These are phyloP conservation scores for Pleuronectes platessa DNA, from an alignment of 2,113 vertebrate species.

Conservation along the genomic window DNA sequence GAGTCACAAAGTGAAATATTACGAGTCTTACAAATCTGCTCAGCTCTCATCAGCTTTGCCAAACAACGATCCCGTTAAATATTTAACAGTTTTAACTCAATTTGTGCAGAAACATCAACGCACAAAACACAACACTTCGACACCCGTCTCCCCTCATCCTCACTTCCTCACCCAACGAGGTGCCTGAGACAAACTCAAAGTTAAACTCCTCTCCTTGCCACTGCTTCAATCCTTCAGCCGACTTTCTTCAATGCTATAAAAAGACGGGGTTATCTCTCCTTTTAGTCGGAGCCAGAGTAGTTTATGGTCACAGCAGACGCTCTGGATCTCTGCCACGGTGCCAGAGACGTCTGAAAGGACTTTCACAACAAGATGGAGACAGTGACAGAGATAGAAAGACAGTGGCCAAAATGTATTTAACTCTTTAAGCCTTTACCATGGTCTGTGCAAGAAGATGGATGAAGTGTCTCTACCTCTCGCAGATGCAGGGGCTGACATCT, in stretches of 20 bases:
- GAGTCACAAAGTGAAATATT: slow-evolving; percentile 57
- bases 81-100: slow-evolving; percentile 3
- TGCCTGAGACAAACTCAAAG: slow-evolving; percentile 26
- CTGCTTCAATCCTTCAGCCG: slow-evolving; percentile 28
- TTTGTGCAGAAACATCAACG: slow-evolving; percentile 2
- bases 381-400: slow-evolving; percentile 22
- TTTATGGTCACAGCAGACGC: slow-evolving; percentile 49
- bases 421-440: slow-evolving; percentile 13
- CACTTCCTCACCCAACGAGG: slow-evolving; percentile 43
- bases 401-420: slow-evolving; percentile 21
- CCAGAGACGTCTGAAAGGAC: slow-evolving; percentile 41
- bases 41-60: slow-evolving; percentile 31
- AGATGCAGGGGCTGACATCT: too few relatives aligned
- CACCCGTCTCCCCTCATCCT: slow-evolving; percentile 43
- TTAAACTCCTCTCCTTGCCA: slow-evolving; percentile 14
- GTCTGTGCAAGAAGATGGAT: too few relatives aligned
- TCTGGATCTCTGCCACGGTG: slow-evolving; percentile 66
- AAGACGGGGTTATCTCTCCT: slow-evolving; percentile 60
- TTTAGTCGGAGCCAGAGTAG: slow-evolving; percentile 33
- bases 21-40: slow-evolving; percentile 43
- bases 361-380: slow-evolving; percentile 23
- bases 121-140: slow-evolving; percentile 2
- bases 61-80: slow-evolving; percentile 34
- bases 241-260: slow-evolving; percentile 50
- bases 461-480: too few relatives aligned